Evolutionary conservation across 2,113 vertebrate genomes (phyloP).

Genomic region (Scytalopus superciliaris): DNA sequence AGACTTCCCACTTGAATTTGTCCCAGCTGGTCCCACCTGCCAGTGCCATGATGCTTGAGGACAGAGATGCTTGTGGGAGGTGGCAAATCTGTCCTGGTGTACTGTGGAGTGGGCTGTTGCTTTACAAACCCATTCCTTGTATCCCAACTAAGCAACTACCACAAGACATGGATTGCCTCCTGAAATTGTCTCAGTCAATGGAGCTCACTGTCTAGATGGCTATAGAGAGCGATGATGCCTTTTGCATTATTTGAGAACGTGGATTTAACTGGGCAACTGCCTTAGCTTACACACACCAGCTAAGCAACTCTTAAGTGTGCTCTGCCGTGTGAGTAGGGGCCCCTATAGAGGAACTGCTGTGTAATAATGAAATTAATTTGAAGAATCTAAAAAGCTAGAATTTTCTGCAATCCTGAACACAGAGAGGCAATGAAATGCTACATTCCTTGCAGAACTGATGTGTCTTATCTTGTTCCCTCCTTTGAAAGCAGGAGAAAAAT

Average conservation of each 20-base stretch:
- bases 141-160: not conserved
- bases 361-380: not conserved
- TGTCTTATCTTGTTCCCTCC: not conserved
- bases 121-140: not conserved
- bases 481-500: conserved; percentile 23
- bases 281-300: not conserved
- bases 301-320: not conserved
- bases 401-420: not conserved
- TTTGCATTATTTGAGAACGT: not conserved
- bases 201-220: not conserved
- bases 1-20: not conserved
- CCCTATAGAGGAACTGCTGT: not conserved
- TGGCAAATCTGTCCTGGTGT: not conserved
- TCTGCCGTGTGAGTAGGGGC: not conserved
- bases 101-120: not conserved
- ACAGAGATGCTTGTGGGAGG: not conserved
- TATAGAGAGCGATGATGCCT: fast-evolving
- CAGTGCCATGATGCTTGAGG: not conserved
- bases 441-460: not conserved
- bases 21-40: not conserved
- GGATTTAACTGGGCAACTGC: not conserved
- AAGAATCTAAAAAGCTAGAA: not conserved
- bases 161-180: not conserved
- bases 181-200: not conserved
- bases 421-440: not conserved